Conservation (phyloP, 2,888 invertebrate genomes). For the Ptychoptera albimana region DNA sequence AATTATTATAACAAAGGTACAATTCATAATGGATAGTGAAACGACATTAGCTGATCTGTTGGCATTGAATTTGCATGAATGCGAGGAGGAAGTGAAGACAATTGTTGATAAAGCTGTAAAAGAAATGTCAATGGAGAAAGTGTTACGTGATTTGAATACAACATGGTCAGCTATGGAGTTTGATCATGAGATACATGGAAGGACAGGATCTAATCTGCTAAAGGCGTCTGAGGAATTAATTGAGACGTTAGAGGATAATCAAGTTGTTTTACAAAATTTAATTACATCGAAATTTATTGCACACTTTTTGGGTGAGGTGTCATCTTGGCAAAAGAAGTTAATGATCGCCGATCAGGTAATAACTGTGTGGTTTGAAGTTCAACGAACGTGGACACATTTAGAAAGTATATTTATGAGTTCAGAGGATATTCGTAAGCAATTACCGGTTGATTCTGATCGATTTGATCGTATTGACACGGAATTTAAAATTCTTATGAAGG, state of each 20-base stretch:
- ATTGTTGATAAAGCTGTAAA: constrained; percentile 97
- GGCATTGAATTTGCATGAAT: constrained; percentile 84
- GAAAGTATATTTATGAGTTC: constrained; percentile 98
- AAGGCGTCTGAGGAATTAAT: constrained; percentile 90
- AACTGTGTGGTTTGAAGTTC: constrained; percentile 88
- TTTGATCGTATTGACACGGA: constrained; percentile 83
- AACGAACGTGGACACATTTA: constrained; percentile 91
- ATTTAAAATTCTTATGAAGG: constrained; percentile 53
- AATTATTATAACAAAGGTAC: constrained; percentile 50
- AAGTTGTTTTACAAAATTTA: constrained; percentile 86
- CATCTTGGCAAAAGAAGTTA: constrained; percentile 83
- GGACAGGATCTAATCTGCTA: constrained; percentile 74
- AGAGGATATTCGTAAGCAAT: constrained; percentile 86
- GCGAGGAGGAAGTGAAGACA: constrained; percentile 93
- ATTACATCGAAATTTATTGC: constrained; percentile 95
- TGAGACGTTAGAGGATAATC: constrained; percentile 94
- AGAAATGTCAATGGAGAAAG: constrained; percentile 98
- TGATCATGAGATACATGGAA: constrained; percentile 70
- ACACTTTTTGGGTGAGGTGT: constrained; percentile 88
- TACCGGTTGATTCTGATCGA: constrained; percentile 84
- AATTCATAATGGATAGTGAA: constrained; percentile 83
- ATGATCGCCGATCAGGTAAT: constrained; percentile 89
- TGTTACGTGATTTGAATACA: constrained; percentile 70
- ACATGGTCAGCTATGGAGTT: constrained; percentile 90
- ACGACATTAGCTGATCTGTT: constrained; percentile 86